Percentiles rank a stretch among this genome's conserved stretches.
These are phyloP conservation scores for Lordiphosa mommai DNA, from an alignment of 1,140 invertebrate genomes.

Conservation along the genomic window DNA sequence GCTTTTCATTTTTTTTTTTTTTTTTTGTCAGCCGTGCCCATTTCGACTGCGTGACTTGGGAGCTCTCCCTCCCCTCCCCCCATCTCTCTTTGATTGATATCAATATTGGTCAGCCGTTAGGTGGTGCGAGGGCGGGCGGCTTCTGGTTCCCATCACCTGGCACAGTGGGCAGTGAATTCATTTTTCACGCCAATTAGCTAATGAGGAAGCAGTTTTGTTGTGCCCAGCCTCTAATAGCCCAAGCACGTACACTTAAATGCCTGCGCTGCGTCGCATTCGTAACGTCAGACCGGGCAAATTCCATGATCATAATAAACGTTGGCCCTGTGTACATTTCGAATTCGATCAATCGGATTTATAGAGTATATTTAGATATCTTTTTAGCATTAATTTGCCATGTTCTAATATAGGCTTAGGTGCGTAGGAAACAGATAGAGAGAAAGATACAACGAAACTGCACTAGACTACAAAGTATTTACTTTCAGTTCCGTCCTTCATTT, in stretches of 20 bases:
- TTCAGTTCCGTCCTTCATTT: no score
- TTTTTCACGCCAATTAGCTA: conserved; percentile 71
- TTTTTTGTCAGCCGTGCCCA: conserved; percentile 63
- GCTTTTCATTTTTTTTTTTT: conserved; percentile 36
- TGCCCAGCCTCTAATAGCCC: conserved; percentile 38
- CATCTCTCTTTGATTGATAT: conserved; percentile 22
- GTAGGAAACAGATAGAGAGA: background rate
- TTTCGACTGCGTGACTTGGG: conserved; percentile 71
- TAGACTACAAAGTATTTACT: no score
- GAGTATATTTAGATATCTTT: no score
- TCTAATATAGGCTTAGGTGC: background rate
- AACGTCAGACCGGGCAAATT: conserved; percentile 47
- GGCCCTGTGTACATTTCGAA: conserved; percentile 1
- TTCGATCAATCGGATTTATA: conserved; percentile 15
- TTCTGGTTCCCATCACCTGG: conserved; percentile 36
- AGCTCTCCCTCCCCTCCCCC: conserved; percentile 22
- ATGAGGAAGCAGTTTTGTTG: conserved; percentile 56
- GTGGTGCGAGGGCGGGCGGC: background rate
- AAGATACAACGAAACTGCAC: no score
- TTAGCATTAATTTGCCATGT: background rate
- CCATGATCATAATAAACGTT: conserved; percentile 36
- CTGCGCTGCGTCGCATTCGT: background rate
- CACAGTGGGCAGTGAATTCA: conserved; percentile 46
- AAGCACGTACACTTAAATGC: conserved; percentile 50
- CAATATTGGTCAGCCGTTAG: conserved; percentile 30